Evolutionary conservation across 2,888 invertebrate genomes (phyloP), one percentile per base, ranked within the genome.

Genomic region (Megamerina dolium): DNA sequence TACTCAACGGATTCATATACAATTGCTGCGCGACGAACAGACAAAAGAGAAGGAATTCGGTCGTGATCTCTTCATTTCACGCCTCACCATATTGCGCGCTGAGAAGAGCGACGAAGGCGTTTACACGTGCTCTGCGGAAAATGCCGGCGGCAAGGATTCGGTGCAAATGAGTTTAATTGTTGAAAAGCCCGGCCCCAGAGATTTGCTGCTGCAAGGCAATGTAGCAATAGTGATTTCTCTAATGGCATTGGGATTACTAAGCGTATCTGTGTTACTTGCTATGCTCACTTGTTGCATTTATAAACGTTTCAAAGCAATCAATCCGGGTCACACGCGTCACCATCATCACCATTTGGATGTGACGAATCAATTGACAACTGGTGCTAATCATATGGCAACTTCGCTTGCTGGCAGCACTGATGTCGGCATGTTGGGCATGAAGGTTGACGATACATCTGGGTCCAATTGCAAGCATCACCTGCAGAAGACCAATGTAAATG

Each of bases 111-210:
- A 87, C 62, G 78, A 80, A 55, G 86, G 86, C 3, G 80, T 81
- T 37, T 87, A 85, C 63, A 75, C 81, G 37, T 92, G 92, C 61
- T 77, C 83, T 9, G 91, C 90, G 0, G 83, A 81, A 60, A 91
- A 87, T 66, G 77, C 81, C 1, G 91, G 86, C 2, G 91, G 90
- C 2, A 78, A 80, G 13, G 83, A 82, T 55, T 84, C 86, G 60
- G 79, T 80, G 43, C 87, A 85, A 62, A 73, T 90, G 32, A 61
- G 55, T 49, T 45, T 67, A 31, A 48, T 64, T 8, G 60, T 67
- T 18, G 61, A 66, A 42, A 60, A 63, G 41, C 55, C 59, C 4
- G 52, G 52, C 4, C 53, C 56, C 19, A 56, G 58, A 30, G 61
- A 60, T 41, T 44, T 62, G 26, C 46, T 62, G 19, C 50, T 65